Conservation (phyloP, 2,797 vertebrate species). For the Premnoplex brunnescens region DNA sequence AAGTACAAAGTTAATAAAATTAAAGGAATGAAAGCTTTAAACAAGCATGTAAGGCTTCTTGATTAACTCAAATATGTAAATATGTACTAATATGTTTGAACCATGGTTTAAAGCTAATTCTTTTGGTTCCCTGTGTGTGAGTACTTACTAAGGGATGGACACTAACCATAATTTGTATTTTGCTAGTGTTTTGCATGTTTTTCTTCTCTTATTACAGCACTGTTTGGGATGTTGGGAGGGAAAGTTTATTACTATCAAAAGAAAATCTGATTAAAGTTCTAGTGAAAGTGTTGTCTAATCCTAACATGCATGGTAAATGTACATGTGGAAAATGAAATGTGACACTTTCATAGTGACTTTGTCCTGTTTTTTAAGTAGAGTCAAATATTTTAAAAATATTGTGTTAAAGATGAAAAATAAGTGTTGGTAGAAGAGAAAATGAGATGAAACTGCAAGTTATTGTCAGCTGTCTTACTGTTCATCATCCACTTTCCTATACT, state of each 20-base stretch:
- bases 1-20: constrained; percentile 77
- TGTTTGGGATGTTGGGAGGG: constrained; percentile 27
- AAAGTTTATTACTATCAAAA: background rate
- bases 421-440: background rate
- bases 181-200: constrained; percentile 67
- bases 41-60: constrained; percentile 77
- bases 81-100: constrained; percentile 77
- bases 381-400: background rate
- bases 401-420: background rate
- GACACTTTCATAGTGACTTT: background rate
- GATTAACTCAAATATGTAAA: constrained; percentile 65
- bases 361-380: background rate
- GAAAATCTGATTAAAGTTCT: background rate
- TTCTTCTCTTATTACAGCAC: constrained; percentile 18
- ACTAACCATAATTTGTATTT: constrained; percentile 49
- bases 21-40: constrained; percentile 73
- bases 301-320: constrained; percentile 67
- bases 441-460: background rate
- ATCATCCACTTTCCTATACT: background rate
- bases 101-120: constrained; percentile 63
- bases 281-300: constrained; percentile 54
- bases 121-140: constrained; percentile 55
- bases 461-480: background rate
- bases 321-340: constrained; percentile 2
- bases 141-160: constrained; percentile 58